phyloP scores from a whole-genome alignment of 2,113 vertebrate genomes.

The Pomatostomus ruficeps region DNA sequence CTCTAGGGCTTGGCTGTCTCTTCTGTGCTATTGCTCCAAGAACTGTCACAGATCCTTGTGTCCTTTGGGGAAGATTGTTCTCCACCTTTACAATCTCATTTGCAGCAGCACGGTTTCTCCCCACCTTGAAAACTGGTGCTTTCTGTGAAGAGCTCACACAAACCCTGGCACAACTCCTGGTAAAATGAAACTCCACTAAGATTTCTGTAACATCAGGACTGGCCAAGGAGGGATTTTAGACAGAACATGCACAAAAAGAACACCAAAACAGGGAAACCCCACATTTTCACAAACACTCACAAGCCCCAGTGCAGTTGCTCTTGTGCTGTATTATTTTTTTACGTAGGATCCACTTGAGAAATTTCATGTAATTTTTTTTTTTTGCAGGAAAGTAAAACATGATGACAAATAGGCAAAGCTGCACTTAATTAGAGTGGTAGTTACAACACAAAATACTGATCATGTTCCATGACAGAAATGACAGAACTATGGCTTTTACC shows the following conservation, averaged over 20 bases:
- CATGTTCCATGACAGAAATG: neutral
- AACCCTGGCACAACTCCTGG: neutral
- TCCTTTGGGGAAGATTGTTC: neutral
- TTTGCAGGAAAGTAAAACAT: neutral
- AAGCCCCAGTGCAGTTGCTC: neutral
- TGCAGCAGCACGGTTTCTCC: neutral
- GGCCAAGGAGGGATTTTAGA: neutral
- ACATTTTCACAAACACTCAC: neutral
- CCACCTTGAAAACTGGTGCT: neutral
- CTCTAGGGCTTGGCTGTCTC: neutral
- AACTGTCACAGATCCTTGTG: neutral
- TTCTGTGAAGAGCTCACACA: neutral
- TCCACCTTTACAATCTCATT: neutral
- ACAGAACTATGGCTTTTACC: neutral
- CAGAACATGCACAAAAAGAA: neutral
- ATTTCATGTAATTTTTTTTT: neutral
- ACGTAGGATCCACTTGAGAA: neutral
- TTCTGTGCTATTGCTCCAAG: neutral
- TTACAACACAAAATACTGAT: neutral
- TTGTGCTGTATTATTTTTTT: neutral
- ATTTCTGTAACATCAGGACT: neutral
- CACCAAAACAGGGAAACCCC: neutral
- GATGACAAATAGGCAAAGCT: neutral
- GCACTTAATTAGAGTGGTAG: neutral
- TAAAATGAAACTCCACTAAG: neutral